Base-by-base conservation (phyloP, 2,888 invertebrate genomes). In the Strigamia crassipes region DNA sequence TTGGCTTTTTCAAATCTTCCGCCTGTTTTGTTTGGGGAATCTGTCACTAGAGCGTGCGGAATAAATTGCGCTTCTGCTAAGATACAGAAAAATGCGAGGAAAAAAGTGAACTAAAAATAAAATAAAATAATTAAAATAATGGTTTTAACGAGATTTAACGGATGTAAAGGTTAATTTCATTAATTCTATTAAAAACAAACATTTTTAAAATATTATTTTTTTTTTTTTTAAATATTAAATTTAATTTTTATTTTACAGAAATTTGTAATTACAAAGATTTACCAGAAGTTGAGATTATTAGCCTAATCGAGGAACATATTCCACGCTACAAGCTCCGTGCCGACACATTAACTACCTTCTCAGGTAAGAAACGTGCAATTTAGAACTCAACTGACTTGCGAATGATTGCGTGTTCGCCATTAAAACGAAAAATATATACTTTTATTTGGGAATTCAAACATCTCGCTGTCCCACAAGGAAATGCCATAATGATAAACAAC, bases 241-340 rank as follows among this genome's bases (percentile, higher is more conserved):
- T n/a, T n/a, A n/a, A n/a, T n/a, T n/a, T n/a, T 46, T 13, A 13
- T 15, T 13, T 61, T 61, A 1, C 21, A 96, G 96, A 96, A 90
- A 91, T 97, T 90, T 96, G 96, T 92, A 95, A 94, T 90, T 93
- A 93, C 89, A 95, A 93, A 88, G 93, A 96, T 89, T 91, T 96
- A 89, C 95, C 96, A 84, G 97, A 97, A 91, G 96, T 97, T 87
- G 97, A 97, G 90, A 95, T 97, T 87, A 94, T 97, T 89, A 96
- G 96, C 89, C 91, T 97, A 85, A 91, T 97, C 85, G 95, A 96
- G 90, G 97, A 97, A 89, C 94, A 96, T 89, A 96, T 97, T 88
- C 97, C 97, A 81, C 93, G 93, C 87, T 98, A 98, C 89, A 94
- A 93, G 87, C 91, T 98, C 84, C 92, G 97, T 88, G 96, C 96